Percentiles rank a stretch among this genome's conserved stretches.
These are phyloP conservation scores for Phortica variegata DNA, from an alignment of 1,140 invertebrate genomes.

Conservation along the genomic window DNA sequence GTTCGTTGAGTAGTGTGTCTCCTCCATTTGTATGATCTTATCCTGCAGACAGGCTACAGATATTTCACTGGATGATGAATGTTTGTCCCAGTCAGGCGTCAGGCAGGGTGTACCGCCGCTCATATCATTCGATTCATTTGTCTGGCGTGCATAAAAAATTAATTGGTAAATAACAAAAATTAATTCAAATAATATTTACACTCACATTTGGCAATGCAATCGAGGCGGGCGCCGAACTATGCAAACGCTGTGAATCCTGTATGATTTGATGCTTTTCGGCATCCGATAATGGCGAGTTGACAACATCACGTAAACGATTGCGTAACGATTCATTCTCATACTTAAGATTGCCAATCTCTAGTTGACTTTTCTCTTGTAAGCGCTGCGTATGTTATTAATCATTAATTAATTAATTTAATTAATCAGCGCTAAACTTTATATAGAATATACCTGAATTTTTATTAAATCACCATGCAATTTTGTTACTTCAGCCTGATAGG, in stretches of 20 bases:
- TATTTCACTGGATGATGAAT: slow-evolving; percentile 83
- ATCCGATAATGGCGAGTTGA: slow-evolving; percentile 77
- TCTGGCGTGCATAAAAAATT: slow-evolving; percentile 10
- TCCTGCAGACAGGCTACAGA: slow-evolving; percentile 91
- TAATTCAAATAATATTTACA: slow-evolving; percentile 24
- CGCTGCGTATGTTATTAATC: no score
- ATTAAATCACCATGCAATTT: slow-evolving; percentile 59
- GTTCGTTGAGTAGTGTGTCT: slow-evolving; percentile 75
- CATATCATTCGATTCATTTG: slow-evolving; percentile 32
- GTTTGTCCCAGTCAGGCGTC: slow-evolving; percentile 84
- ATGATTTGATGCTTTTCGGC: slow-evolving; percentile 76
- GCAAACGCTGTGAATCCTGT: slow-evolving; percentile 67
- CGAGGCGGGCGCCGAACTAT: slow-evolving; percentile 66
- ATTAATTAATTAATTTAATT: no score
- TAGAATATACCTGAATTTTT: slow-evolving; percentile 49
- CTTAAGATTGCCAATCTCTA: slow-evolving; percentile 66
- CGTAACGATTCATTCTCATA: slow-evolving; percentile 75
- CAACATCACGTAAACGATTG: slow-evolving; percentile 72
- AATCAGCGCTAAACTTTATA: no score
- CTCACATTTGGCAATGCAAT: slow-evolving; percentile 62
- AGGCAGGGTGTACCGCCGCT: slow-evolving; percentile 64
- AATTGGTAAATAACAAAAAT: not conserved
- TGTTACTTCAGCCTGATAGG: slow-evolving; percentile 58
- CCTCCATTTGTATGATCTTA: slow-evolving; percentile 77
- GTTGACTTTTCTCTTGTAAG: slow-evolving; percentile 63